These are phyloP conservation scores for Umimayanthus chanpuru DNA, from an alignment of 92 coral and sea anemone species.

Conservation along the genomic window DNA sequence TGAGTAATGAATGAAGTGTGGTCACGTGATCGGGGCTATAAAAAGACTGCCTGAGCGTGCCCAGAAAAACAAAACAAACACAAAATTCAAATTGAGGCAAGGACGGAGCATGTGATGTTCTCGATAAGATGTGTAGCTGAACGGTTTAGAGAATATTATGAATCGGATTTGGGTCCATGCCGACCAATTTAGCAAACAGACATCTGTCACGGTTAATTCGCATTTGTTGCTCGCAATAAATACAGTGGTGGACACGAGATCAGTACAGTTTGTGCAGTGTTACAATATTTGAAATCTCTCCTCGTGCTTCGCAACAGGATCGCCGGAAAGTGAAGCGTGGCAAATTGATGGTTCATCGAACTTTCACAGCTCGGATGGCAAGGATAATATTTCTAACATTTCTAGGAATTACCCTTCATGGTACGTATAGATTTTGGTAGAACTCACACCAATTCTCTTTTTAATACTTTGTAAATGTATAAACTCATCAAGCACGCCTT, in stretches of 20 bases:
- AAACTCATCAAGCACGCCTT: background rate
- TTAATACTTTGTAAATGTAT: background rate
- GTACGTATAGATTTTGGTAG: background rate
- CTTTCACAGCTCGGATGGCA: slow-evolving; percentile 17
- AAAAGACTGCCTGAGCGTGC: slow-evolving; percentile 23
- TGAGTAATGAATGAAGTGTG: slow-evolving; percentile 16
- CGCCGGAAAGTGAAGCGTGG: slow-evolving; percentile 6
- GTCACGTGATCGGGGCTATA: slow-evolving; percentile 34
- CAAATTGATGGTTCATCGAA: background rate
- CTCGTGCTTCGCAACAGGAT: background rate
- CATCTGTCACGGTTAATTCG: background rate
- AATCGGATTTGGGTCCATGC: slow-evolving; percentile 36
- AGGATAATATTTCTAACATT: slow-evolving; percentile 1
- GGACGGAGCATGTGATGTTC: slow-evolving; percentile 37
- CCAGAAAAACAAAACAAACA: slow-evolving; percentile 35
- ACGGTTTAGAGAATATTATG: slow-evolving; percentile 25
- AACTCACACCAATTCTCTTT: background rate
- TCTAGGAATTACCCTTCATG: background rate
- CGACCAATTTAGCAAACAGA: slow-evolving; percentile 12
- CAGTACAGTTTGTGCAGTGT: background rate
- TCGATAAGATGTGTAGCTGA: slow-evolving; percentile 23
- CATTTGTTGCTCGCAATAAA: background rate
- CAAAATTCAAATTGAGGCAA: slow-evolving; percentile 10
- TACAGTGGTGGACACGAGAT: background rate
- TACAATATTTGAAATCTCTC: background rate